These are phyloP conservation scores for Oryctes rhinoceros DNA, from an alignment of 1,140 invertebrate genomes.

Conservation along the genomic window DNA sequence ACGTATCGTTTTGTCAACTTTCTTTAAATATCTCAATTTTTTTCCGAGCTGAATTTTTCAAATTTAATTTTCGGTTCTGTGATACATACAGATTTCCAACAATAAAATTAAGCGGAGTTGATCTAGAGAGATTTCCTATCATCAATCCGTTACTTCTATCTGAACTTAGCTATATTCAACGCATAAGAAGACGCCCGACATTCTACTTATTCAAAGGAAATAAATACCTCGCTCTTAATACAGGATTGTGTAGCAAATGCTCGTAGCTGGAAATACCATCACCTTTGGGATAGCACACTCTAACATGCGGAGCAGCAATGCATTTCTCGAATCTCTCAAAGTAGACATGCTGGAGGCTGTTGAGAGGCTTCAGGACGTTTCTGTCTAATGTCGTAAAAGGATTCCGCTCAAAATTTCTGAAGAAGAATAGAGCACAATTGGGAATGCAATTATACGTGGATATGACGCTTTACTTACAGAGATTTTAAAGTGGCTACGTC, in stretches of 20 bases:
- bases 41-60: too few species aligned
- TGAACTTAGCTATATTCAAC: too few species aligned
- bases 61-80: too few species aligned
- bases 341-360: slow-evolving; percentile 64
- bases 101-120: too few species aligned
- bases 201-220: not conserved
- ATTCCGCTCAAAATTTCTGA: slow-evolving; percentile 62
- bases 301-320: slow-evolving; percentile 66
- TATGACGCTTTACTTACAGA: slow-evolving; percentile 54
- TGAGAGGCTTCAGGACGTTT: slow-evolving; percentile 60
- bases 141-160: too few species aligned
- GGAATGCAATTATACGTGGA: not conserved
- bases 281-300: slow-evolving; percentile 68
- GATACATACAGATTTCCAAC: too few species aligned
- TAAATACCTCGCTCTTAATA: slow-evolving; percentile 65
- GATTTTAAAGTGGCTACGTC: slow-evolving; percentile 56
- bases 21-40: too few species aligned
- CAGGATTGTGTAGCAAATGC: slow-evolving; percentile 68
- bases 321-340: slow-evolving; percentile 72
- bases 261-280: slow-evolving; percentile 70
- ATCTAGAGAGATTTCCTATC: too few species aligned
- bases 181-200: too few species aligned
- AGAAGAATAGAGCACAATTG: slow-evolving; percentile 54
- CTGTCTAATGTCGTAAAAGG: slow-evolving; percentile 61
- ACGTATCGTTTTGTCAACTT: too few species aligned